Conservation (phyloP, 2,888 invertebrate species). For the Lithosia quadra region DNA sequence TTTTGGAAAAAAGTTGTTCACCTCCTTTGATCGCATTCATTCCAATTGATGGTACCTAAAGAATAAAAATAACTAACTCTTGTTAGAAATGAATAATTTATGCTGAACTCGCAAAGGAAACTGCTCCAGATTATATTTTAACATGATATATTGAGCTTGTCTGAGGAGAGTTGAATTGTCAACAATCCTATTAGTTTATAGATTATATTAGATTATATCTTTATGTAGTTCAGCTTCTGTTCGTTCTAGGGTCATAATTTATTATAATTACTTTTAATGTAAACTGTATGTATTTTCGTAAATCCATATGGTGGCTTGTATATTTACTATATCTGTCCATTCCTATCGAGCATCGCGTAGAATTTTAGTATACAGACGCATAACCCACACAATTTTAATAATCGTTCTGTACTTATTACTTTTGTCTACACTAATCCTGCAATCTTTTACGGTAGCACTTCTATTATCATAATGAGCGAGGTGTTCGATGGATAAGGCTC, state of each 20-base stretch:
- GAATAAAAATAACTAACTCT: slow-evolving; percentile 6
- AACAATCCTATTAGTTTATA: slow-evolving; percentile 27
- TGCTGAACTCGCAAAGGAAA: slow-evolving; percentile 18
- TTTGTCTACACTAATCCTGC: slow-evolving; percentile 37
- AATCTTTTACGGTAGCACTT: slow-evolving; percentile 38
- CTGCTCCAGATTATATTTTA: slow-evolving; percentile 25
- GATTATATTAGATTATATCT: slow-evolving; percentile 27
- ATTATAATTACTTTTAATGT: slow-evolving; percentile 24
- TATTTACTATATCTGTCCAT: slow-evolving; percentile 23
- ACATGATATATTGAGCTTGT: slow-evolving; percentile 29
- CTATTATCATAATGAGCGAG: slow-evolving; percentile 50
- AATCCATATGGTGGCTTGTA: slow-evolving; percentile 21
- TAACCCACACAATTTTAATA: slow-evolving; percentile 49
- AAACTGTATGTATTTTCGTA: slow-evolving; percentile 24
- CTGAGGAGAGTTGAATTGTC: slow-evolving; percentile 26
- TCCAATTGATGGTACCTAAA: too few species aligned
- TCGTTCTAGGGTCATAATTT: slow-evolving; percentile 30
- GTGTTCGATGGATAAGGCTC: slow-evolving; percentile 69
- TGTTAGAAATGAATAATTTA: slow-evolving; percentile 10
- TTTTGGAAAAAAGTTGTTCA: too few species aligned
- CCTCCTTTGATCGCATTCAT: too few species aligned
- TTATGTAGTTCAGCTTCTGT: slow-evolving; percentile 28
- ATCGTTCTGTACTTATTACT: slow-evolving; percentile 33
- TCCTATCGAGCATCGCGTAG: slow-evolving; percentile 56
- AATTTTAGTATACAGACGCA: slow-evolving; percentile 53